These are phyloP conservation scores for Myotis vivesi DNA, from an alignment of 2,797 vertebrate genomes.

Conservation along the genomic window DNA sequence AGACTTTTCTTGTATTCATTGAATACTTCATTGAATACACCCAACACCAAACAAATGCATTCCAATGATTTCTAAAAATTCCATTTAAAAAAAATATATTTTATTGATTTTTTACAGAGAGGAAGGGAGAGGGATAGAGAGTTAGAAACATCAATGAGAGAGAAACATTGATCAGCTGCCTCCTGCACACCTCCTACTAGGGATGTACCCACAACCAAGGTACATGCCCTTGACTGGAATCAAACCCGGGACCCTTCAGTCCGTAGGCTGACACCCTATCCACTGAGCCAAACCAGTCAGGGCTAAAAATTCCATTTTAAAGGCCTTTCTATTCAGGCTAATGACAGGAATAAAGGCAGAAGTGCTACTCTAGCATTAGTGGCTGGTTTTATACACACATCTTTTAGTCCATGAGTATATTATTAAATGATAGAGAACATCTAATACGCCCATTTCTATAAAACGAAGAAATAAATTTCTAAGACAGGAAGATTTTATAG, in stretches of 20 bases:
- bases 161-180: too few species aligned
- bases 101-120: too few species aligned
- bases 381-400: constrained; percentile 97
- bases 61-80: not conserved
- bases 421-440: constrained; percentile 98
- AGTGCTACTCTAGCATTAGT: constrained; percentile 98
- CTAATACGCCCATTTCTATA: constrained; percentile 92
- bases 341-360: constrained; percentile 90
- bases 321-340: constrained; percentile 34
- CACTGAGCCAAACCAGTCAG: too few species aligned
- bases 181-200: too few species aligned
- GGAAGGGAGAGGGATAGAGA: too few species aligned
- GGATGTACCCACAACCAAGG: too few species aligned
- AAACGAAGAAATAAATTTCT: constrained; percentile 94
- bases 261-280: too few species aligned
- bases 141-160: too few species aligned
- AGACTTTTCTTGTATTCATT: not conserved
- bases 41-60: not conserved
- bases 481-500: constrained; percentile 92
- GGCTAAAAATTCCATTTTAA: not conserved
- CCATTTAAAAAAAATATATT: not conserved
- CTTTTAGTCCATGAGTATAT: constrained; percentile 99
- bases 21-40: not conserved
- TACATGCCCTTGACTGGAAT: too few species aligned
- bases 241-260: too few species aligned